phyloP scores from a whole-genome alignment of 2,888 invertebrate genomes.

The Acanthoscelides obtectus region DNA sequence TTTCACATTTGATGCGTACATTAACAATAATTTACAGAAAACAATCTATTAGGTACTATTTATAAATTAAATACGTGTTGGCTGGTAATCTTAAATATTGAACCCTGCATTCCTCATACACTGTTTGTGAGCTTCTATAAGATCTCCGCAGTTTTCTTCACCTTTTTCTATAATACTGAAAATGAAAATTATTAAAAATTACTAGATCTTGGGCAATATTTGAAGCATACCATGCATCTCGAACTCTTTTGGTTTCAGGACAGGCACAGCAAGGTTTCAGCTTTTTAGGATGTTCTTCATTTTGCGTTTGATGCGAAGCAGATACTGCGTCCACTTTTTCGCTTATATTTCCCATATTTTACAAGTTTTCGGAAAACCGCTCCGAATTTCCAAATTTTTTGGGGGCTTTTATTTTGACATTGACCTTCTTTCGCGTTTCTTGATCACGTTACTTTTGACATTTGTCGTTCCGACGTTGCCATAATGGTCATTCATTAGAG shows the following conservation, averaged over 20 bases:
- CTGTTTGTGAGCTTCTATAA: constrained; percentile 94
- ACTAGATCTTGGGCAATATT: not conserved
- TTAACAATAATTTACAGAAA: not conserved
- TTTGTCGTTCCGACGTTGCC: not conserved
- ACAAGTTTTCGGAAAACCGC: not conserved
- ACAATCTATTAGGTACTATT: not conserved
- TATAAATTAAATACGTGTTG: not conserved
- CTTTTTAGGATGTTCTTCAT: constrained; percentile 56
- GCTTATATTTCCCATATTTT: constrained; percentile 53
- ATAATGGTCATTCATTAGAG: no score
- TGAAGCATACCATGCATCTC: constrained; percentile 80
- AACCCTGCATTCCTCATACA: constrained; percentile 97
- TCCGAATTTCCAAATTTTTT: no score
- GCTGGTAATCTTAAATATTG: constrained; percentile 66
- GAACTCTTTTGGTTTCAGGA: constrained; percentile 86
- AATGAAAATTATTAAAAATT: no score
- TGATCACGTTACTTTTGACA: not conserved
- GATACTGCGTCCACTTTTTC: constrained; percentile 52
- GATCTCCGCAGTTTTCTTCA: constrained; percentile 80
- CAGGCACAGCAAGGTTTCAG: constrained; percentile 96
- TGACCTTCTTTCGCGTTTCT: not conserved
- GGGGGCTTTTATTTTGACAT: not conserved
- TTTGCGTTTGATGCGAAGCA: constrained; percentile 22
- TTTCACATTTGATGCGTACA: not conserved
- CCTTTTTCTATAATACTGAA: constrained; percentile 86